phyloP scores from a whole-genome alignment of 2,113 vertebrate genomes.

The Xiphophorus maculatus region DNA sequence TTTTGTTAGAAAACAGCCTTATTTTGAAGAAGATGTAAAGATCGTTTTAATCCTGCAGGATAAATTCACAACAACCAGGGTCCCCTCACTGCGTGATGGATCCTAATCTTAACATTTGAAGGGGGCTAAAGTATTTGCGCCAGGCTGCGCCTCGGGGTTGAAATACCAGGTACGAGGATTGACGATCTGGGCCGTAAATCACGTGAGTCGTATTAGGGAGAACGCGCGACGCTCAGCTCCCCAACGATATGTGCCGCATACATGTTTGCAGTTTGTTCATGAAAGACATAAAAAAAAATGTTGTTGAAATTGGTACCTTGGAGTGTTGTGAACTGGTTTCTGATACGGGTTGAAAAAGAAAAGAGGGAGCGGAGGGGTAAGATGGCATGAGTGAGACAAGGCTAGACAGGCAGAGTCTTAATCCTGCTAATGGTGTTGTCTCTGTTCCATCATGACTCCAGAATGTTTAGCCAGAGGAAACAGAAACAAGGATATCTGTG shows the following conservation, averaged over 20 bases:
- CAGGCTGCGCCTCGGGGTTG: not conserved
- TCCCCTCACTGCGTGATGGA: not conserved
- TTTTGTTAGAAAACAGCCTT: not conserved
- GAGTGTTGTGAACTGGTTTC: slow-evolving; percentile 43
- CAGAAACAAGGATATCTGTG: not conserved
- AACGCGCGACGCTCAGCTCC: not conserved
- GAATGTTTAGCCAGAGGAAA: slow-evolving; percentile 27
- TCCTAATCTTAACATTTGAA: not conserved
- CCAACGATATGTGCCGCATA: not conserved
- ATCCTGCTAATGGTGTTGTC: slow-evolving; percentile 51
- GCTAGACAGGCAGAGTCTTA: slow-evolving; percentile 44
- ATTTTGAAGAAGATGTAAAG: not conserved
- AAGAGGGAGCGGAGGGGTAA: not conserved
- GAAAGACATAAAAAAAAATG: slow-evolving; percentile 18
- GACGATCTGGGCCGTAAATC: not conserved
- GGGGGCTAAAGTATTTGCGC: not conserved
- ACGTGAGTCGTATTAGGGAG: slow-evolving; percentile 1
- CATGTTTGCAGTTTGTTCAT: slow-evolving; percentile 29
- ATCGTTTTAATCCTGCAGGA: not conserved
- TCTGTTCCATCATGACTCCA: slow-evolving; percentile 32
- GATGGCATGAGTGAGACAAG: slow-evolving; percentile 31
- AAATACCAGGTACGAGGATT: not conserved
- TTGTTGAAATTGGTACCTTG: slow-evolving; percentile 14
- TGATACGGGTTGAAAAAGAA: not conserved
- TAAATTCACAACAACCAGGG: not conserved